Conservation (phyloP, 2,797 vertebrate genomes). For the Crossoptilon crossoptilon region DNA sequence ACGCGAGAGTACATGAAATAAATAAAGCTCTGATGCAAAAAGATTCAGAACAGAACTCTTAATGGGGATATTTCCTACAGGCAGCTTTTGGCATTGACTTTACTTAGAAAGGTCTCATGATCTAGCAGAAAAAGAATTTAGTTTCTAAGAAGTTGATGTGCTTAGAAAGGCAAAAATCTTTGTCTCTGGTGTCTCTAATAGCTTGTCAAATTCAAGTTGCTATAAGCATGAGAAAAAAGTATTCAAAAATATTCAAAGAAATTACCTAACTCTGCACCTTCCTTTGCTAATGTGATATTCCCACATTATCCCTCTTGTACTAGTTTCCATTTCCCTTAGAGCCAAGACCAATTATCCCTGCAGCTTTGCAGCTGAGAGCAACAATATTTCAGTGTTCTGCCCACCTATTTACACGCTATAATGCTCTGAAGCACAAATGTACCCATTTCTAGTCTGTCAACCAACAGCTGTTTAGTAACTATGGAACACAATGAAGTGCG, state of each 20-base stretch:
- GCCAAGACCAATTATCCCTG: slow-evolving; percentile 18
- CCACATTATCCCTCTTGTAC: slow-evolving; percentile 33
- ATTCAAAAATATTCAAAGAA: neutral
- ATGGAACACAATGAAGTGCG: neutral
- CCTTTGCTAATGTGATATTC: slow-evolving; percentile 7
- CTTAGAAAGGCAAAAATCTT: slow-evolving; percentile 60
- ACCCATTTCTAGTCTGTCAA: neutral
- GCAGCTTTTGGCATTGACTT: slow-evolving; percentile 11
- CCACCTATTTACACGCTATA: neutral
- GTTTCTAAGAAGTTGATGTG: slow-evolving; percentile 5
- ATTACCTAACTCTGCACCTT: neutral
- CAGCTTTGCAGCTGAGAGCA: slow-evolving; percentile 22
- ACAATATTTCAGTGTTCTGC: neutral
- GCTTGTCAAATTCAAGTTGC: slow-evolving; percentile 48
- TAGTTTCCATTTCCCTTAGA: slow-evolving; percentile 12
- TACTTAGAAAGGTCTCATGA: slow-evolving; percentile 18
- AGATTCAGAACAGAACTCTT: neutral
- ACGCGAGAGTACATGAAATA: neutral
- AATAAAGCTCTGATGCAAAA: slow-evolving; percentile 20
- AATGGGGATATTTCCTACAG: neutral
- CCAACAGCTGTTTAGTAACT: slow-evolving; percentile 13
- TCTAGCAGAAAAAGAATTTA: slow-evolving; percentile 24
- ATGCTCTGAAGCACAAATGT: slow-evolving; percentile 6
- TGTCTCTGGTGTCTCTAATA: slow-evolving; percentile 38
- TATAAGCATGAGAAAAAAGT: slow-evolving; percentile 2